phyloP scores from a whole-genome alignment of 2,888 invertebrate genomes.

The Agonopterix alstromeriana region DNA sequence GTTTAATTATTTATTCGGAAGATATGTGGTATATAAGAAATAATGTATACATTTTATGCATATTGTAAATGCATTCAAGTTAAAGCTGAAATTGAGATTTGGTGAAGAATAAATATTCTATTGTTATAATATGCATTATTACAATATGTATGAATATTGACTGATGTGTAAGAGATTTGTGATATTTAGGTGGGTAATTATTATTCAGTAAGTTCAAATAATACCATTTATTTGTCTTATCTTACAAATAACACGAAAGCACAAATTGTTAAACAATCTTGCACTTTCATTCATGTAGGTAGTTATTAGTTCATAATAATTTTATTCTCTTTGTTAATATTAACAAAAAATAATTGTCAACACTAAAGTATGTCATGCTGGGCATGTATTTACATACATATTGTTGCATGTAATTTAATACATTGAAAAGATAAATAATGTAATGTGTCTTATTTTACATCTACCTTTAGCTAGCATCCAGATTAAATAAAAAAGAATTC shows the following conservation, averaged over 20 bases:
- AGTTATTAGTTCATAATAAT: background rate
- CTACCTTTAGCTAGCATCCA: background rate
- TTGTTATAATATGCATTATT: slow-evolving; percentile 8
- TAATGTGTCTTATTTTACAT: background rate
- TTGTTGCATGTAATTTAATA: slow-evolving; percentile 14
- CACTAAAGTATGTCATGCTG: slow-evolving; percentile 8
- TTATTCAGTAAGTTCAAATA: slow-evolving; percentile 2
- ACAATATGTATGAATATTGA: slow-evolving; percentile 37
- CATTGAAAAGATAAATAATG: slow-evolving; percentile 2
- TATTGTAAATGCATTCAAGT: slow-evolving; percentile 24
- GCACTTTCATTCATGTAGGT: background rate
- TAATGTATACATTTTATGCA: slow-evolving; percentile 14
- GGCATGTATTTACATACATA: slow-evolving; percentile 8
- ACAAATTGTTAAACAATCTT: slow-evolving; percentile 5
- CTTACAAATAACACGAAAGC: background rate
- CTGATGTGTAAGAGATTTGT: slow-evolving; percentile 63
- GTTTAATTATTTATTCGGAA: background rate
- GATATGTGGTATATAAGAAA: slow-evolving; percentile 32
- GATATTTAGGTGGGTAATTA: slow-evolving; percentile 47
- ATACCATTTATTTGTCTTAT: background rate
- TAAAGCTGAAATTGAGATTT: slow-evolving; percentile 1
- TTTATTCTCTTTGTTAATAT: background rate
- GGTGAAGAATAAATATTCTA: background rate
- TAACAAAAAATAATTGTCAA: background rate
- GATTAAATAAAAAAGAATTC: too few species aligned